Base-by-base conservation (phyloP, 2,888 invertebrate genomes). In the Drosophila nr. medialis region DNA sequence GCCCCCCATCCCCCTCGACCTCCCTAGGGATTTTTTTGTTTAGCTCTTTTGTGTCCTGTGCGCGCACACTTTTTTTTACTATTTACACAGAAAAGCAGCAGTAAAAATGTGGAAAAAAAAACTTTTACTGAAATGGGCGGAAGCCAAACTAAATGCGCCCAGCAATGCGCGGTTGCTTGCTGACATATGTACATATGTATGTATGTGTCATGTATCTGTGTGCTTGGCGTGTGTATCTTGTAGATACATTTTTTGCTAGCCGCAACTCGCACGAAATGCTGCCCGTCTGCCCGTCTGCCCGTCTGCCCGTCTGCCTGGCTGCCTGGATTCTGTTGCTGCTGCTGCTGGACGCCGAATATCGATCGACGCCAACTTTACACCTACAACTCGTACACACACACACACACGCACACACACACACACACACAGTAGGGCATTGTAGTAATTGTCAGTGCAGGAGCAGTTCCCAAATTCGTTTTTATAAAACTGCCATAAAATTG, bases 261-360 rank as follows among this genome's bases (percentile, higher is more conserved):
- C 83, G 64, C 68, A 66, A 76, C 54, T 68, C 64, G 77, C 84
- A 86, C 74, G 81, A 67, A 74, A 40, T 64, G 60, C 55, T 49
- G 27, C 18, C 27, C 27, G 10, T 15, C 27, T 48, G 15, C 4
- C n/a, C n/a, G n/a, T n/a, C 55, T 49, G 27, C 18, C 27, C 27
- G 8, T 15, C 27, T 48, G 15, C 4, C 8, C 0, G 24, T 4
- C 29, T n/a, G n/a, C 50, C 18, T 10, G 50, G 18, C 50, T 30
- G 21, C 18, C 36, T 38, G 55, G 55, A 38, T 24, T 36, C 59
- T 59, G 60, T 38, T 72, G 36, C 60, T 75, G 72, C 66, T 79
- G 72, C 81, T 81, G 83, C 83, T 75, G 83, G 81, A 84, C 85
- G 77, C 45, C 61, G 51, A 64, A 72, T 84, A 89, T 85, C 89